phyloP scores from a whole-genome alignment of 2,888 invertebrate genomes.

The Diaperis boleti region DNA sequence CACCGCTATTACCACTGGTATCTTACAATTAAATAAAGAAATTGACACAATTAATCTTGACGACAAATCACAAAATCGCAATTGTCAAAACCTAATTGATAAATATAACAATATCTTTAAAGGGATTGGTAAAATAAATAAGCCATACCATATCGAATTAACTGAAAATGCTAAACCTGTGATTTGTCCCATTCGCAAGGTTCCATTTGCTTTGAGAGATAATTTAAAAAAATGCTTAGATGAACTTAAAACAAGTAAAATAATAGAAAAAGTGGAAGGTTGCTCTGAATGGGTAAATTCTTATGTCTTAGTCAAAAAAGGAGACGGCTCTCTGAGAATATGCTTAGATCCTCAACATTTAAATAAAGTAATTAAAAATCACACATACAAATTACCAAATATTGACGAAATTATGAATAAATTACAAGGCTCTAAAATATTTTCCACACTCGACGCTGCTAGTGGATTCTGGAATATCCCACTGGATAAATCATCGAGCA shows the following conservation, averaged over 20 bases:
- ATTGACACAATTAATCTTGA: too few species aligned
- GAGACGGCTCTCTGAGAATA: constrained; percentile 42
- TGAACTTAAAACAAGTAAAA: constrained; percentile 15
- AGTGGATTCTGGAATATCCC: constrained; percentile 42
- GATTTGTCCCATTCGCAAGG: constrained; percentile 40
- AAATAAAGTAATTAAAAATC: constrained; percentile 43
- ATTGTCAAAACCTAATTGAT: too few species aligned
- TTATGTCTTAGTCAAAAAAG: constrained; percentile 46
- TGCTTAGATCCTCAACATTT: constrained; percentile 47
- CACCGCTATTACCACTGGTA: too few species aligned
- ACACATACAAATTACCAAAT: constrained; percentile 36
- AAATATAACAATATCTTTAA: too few species aligned
- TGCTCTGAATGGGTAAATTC: constrained; percentile 47
- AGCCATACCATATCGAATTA: constrained; percentile 43
- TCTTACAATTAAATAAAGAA: too few species aligned
- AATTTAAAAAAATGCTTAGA: constrained; percentile 32
- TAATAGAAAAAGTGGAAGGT: constrained; percentile 43
- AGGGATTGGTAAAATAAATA: constrained; percentile 37
- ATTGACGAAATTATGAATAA: constrained; percentile 42
- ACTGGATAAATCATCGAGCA: constrained; percentile 41
- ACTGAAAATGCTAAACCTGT: constrained; percentile 36
- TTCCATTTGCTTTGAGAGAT: constrained; percentile 43
- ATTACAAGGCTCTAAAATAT: constrained; percentile 40
- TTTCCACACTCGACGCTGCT: constrained; percentile 41
- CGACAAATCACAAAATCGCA: too few species aligned